A percentile compares a stretch with the other conserved stretches of the same genome.
Conservation (phyloP, 2,888 invertebrate species). For the Loripinus fragilis region DNA sequence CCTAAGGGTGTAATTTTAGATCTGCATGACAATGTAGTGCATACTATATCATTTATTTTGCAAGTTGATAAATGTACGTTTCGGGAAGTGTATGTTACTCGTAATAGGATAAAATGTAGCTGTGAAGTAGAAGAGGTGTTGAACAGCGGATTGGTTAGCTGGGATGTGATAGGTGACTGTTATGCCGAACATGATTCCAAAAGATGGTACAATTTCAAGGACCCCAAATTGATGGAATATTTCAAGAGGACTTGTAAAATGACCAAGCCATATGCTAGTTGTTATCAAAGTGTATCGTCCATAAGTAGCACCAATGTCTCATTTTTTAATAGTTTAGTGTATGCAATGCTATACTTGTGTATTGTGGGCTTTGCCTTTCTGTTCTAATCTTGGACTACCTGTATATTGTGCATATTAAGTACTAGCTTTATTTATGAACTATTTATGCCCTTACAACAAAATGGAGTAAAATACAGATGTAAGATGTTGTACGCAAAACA, state of each 20-base stretch:
- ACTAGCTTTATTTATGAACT: too few relatives aligned
- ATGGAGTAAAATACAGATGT: too few relatives aligned
- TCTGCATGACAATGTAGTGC: slow-evolving; percentile 47
- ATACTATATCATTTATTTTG: slow-evolving; percentile 62
- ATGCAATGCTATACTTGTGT: too few relatives aligned
- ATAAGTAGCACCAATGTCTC: neutral
- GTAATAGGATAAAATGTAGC: slow-evolving; percentile 63
- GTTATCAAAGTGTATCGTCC: slow-evolving; percentile 20
- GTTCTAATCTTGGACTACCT: too few relatives aligned
- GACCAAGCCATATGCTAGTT: slow-evolving; percentile 41
- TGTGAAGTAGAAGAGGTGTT: slow-evolving; percentile 62
- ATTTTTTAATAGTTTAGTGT: neutral
- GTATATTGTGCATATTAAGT: too few relatives aligned
- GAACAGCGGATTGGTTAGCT: slow-evolving; percentile 64
- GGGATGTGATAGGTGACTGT: slow-evolving; percentile 48
- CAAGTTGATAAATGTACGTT: slow-evolving; percentile 59
- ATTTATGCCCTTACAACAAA: too few relatives aligned
- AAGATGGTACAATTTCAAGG: slow-evolving; percentile 45
- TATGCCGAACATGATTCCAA: slow-evolving; percentile 24
- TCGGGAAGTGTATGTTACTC: slow-evolving; percentile 55
- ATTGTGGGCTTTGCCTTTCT: too few relatives aligned
- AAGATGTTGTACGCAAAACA: too few relatives aligned
- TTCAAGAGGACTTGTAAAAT: slow-evolving; percentile 37
- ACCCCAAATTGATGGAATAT: slow-evolving; percentile 37
- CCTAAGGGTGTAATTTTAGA: slow-evolving; percentile 52